Percentiles rank a stretch among this genome's conserved stretches.
phyloP scores from a whole-genome alignment of 2,113 vertebrate species.

The Brienomyrus brachyistius region DNA sequence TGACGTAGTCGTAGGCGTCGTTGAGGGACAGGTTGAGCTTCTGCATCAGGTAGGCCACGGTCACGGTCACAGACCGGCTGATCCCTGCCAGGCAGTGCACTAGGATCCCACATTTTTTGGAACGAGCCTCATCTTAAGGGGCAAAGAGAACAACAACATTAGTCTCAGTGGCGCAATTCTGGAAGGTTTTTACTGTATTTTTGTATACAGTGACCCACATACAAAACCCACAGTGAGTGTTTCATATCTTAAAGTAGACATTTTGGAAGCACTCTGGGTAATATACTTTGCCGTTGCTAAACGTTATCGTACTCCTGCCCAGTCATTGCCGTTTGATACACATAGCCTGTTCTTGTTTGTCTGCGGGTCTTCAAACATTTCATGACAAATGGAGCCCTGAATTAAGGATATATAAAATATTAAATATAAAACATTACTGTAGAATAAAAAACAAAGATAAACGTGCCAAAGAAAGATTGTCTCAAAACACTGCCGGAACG shows the following conservation, averaged over 20 bases:
- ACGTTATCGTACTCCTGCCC: background rate
- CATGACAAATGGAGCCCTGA: background rate
- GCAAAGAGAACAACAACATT: constrained; percentile 2
- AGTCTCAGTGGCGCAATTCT: background rate
- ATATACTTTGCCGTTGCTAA: background rate
- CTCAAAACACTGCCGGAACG: constrained; percentile 33
- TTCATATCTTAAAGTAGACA: background rate
- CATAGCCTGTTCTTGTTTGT: background rate
- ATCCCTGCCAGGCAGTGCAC: constrained; percentile 97
- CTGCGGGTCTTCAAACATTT: background rate
- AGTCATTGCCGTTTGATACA: background rate
- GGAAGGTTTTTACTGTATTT: background rate
- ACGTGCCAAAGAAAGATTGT: constrained; percentile 6
- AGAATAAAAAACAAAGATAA: background rate
- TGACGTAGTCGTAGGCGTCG: constrained; percentile 96
- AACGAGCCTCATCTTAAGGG: constrained; percentile 87
- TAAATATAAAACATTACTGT: background rate
- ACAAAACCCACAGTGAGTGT: background rate
- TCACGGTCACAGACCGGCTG: constrained; percentile 95
- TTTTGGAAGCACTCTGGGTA: background rate
- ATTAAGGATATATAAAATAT: background rate
- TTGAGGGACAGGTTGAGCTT: constrained; percentile 98
- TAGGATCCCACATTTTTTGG: constrained; percentile 94
- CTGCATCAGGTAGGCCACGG: constrained; percentile 98
- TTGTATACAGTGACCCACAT: background rate